These are phyloP conservation scores for Staurois parvus DNA, from an alignment of 2,797 vertebrate species.

Conservation along the genomic window DNA sequence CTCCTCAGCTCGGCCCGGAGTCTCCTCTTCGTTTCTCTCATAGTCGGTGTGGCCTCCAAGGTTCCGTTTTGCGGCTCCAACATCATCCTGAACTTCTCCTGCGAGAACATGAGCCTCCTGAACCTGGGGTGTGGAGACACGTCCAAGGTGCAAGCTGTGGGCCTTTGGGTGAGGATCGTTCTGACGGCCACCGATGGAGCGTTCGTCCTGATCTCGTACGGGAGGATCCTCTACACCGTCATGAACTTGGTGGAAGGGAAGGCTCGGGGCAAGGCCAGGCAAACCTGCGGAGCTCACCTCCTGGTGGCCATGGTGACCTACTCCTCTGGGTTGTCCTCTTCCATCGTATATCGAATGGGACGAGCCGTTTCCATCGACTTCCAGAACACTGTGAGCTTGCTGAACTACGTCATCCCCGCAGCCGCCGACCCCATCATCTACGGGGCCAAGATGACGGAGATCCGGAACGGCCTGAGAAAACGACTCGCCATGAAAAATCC, in stretches of 20 bases:
- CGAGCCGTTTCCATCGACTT: slow-evolving; percentile 47
- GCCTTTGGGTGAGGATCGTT: slow-evolving; percentile 34
- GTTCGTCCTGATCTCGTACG: slow-evolving; percentile 60
- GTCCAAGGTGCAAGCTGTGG: slow-evolving; percentile 61
- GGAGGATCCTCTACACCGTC: slow-evolving; percentile 47
- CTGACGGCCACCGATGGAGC: slow-evolving; percentile 59
- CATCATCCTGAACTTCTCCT: slow-evolving; percentile 64
- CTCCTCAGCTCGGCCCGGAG: not conserved
- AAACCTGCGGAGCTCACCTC: slow-evolving; percentile 63
- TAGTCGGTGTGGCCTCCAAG: not conserved
- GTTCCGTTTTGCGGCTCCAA: slow-evolving; percentile 63
- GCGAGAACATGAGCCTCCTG: slow-evolving; percentile 66
- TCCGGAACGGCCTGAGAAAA: slow-evolving; percentile 8
- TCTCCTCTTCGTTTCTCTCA: not conserved
- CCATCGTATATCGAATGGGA: slow-evolving; percentile 43
- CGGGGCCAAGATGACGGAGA: slow-evolving; percentile 16
- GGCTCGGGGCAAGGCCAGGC: slow-evolving; percentile 53
- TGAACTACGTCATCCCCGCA: slow-evolving; percentile 31
- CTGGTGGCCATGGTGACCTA: slow-evolving; percentile 58
- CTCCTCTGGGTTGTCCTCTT: slow-evolving; percentile 61
- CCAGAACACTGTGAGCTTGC: slow-evolving; percentile 56
- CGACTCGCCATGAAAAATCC: too few species aligned
- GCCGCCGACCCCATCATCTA: slow-evolving; percentile 35
- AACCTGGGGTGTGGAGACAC: slow-evolving; percentile 63
- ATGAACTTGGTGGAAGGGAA: slow-evolving; percentile 45